Evolutionary conservation across 2,113 vertebrate genomes (phyloP), one percentile per base, ranked within the genome.

Genomic region (Guaruba guarouba): DNA sequence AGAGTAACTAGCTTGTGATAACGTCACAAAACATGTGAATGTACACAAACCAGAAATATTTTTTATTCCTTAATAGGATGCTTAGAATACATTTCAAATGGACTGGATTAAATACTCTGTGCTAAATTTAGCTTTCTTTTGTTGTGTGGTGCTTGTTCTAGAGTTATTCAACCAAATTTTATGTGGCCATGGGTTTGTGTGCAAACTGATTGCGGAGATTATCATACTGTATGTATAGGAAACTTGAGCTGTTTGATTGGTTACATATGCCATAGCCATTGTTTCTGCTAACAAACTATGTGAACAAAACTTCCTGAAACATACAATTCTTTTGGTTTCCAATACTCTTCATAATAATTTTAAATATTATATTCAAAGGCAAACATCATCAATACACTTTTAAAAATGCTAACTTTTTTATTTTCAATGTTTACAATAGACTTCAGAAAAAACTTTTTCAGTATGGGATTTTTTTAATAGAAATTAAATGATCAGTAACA

Each of bases 211-310:
- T 90, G 49, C 73, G 29, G 23, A 43, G 61, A 93, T 96, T 91
- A 82, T 91, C 62, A 64, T 82, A 41, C 44, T 82, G 28, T 69
- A 86, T 76, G 37, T 74, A 67, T 19, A 62, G 49, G 54, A 94
- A 85, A 90, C 54, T 28, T 69, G 67, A 85, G n/a, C 13, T 76
- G 25, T 82, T 93, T 91, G 70, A 92, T 93, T 94, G 49, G 41
- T 74, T 88, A 29, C 66, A 77, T 85, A 86, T 92, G 87, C 37
- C 54, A 54, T 73, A 52, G 25, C 3, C 31, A 78, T 71, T 79
- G 3, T 87, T 93, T 82, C 70, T 6, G 1, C 82, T 76, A 79
- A 49, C 14, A 62, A 41, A 37, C 41, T 59, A 17, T 18, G 79
- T 39, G 44, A 94, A 67, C 8, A 78, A 46, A 83, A 61, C 25